Evolutionary conservation across 2,888 invertebrate genomes (phyloP), one percentile per base, ranked within the genome.

Genomic region (Azorinus chamasolen): DNA sequence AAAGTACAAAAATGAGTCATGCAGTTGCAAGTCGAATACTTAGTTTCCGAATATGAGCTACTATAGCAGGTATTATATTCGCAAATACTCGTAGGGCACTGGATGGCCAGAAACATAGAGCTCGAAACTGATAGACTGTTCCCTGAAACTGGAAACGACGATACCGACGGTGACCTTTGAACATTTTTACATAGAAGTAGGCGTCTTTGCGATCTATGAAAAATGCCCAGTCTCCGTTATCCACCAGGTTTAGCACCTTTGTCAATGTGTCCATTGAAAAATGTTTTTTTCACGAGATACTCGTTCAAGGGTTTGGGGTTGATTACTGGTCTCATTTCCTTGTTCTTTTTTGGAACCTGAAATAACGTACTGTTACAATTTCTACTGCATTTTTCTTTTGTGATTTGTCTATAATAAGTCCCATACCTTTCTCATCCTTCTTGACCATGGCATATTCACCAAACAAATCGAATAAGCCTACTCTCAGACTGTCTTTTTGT

Each of bases 211-310:
- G 55, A 59, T 77, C 68, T n/a, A 81, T 12, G 39, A 64, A 59
- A 24, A 73, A 65, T 39, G 66, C 71, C 62, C 66, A 81, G 64
- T 78, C 73, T 51, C 69, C 61, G 57, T 64, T 55, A 24, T 32
- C 24, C 8, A 68, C 69, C 54, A 73, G 48, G 24, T 72, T 59
- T 48, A 73, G 37, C 5, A 72, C 69, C 57, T 78, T 73, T 55
- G 51, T n/a, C 55, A 78, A n/a, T 12, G 64, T 70, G 41, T 55
- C 71, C 66, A 71, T 71, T 70, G 70, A 65, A 66, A 78, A 79
- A 39, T 70, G 50, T 39, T 72, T 41, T 59, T 72, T 68, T 18
- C 46, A 18, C n/a, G 55, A 71, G 63, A 75, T 68, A 75, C 68
- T 12, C 20, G 71, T 79, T 79, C 22, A 79, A 68, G 39, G 72